A percentile compares a stretch with the other conserved stretches of the same genome.
phyloP scores from a whole-genome alignment of 2,113 vertebrate species.

The Uropsilus gracilis region DNA sequence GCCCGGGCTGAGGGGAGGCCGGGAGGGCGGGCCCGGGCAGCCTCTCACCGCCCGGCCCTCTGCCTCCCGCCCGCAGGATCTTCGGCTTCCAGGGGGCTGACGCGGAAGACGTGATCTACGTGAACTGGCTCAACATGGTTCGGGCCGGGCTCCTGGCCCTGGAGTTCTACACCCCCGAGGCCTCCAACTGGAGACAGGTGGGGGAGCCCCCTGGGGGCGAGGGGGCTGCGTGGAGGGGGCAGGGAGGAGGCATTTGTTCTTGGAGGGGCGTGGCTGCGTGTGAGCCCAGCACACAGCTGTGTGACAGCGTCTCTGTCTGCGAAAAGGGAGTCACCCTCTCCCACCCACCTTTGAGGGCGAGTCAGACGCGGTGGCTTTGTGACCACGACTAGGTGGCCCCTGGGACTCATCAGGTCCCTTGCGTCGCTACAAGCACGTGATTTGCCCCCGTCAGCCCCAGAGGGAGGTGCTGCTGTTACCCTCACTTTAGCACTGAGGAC shows the following conservation, averaged over 20 bases:
- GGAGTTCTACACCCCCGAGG: conserved; percentile 94
- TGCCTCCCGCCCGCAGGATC: conserved; percentile 84
- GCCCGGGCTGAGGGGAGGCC: neutral
- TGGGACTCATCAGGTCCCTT: neutral
- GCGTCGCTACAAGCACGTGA: neutral
- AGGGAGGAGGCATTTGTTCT: neutral
- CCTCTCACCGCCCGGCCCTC: neutral
- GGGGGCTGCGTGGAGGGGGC: neutral
- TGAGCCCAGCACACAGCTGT: neutral
- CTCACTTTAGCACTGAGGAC: neutral
- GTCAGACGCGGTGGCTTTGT: neutral
- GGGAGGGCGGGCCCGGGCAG: neutral
- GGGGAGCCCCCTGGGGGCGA: neutral
- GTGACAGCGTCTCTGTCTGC: neutral
- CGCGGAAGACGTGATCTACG: conserved; percentile 90
- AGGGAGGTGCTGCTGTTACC: neutral
- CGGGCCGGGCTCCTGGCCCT: conserved; percentile 91
- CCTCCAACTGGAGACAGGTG: conserved; percentile 94
- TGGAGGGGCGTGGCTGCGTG: neutral
- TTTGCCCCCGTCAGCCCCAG: neutral
- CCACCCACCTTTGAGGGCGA: neutral
- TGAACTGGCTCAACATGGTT: conserved; percentile 96
- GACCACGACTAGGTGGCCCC: rapidly evolving
- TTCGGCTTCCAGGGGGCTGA: conserved; percentile 90
- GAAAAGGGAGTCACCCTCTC: neutral